Evolutionary conservation across 1,140 invertebrate genomes (phyloP).

Genomic region (Elymnias hypermnestra): DNA sequence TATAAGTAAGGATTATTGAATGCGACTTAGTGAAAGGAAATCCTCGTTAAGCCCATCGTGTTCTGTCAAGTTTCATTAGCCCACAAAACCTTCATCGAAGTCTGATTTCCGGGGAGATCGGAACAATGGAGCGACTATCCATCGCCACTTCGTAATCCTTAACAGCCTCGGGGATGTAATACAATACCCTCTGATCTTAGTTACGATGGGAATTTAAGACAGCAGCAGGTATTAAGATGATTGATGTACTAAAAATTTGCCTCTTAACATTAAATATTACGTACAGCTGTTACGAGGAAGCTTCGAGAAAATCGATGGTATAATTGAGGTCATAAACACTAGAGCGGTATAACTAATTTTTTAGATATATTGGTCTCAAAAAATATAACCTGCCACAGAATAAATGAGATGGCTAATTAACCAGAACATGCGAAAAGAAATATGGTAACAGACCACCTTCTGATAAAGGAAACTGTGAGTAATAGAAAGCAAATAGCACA

Average conservation of each 20-base stretch:
- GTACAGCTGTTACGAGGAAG: neutral
- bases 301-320: neutral
- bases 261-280: neutral
- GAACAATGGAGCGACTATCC: slow-evolving; percentile 1
- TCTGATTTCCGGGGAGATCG: neutral
- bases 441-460: no score
- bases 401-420: no score
- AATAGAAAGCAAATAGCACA: no score
- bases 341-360: no score
- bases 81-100: neutral
- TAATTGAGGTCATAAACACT: neutral
- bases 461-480: no score
- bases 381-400: no score
- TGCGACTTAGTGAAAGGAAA: no score
- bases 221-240: neutral
- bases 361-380: no score
- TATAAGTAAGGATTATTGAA: no score
- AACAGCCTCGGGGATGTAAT: neutral
- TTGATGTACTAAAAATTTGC: neutral
- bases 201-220: neutral
- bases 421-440: no score
- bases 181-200: slow-evolving; percentile 1
- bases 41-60: neutral
- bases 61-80: neutral
- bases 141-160: neutral